Percentiles rank a stretch among this genome's conserved stretches.
Evolutionary conservation across 2,888 invertebrate species (phyloP).

Genomic region (Tachina lurida): DNA sequence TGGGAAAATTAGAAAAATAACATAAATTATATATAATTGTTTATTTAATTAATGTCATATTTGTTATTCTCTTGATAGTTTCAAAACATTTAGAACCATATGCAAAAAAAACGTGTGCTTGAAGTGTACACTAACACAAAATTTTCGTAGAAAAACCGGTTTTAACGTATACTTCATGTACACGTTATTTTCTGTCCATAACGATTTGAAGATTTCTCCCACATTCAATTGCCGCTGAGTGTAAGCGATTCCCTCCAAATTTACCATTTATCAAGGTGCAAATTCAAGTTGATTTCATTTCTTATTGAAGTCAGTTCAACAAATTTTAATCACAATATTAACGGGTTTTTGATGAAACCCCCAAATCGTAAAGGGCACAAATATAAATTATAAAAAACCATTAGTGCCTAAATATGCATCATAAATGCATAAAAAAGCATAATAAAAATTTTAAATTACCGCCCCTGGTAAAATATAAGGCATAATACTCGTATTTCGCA

Average conservation of each 20-base stretch:
- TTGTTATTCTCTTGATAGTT: no score
- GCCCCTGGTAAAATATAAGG: background rate
- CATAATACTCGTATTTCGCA: slow-evolving; percentile 14
- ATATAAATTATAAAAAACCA: slow-evolving; percentile 9
- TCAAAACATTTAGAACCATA: no score
- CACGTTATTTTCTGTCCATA: background rate
- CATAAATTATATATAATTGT: no score
- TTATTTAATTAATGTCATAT: no score
- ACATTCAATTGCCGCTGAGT: slow-evolving; percentile 5
- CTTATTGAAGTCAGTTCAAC: slow-evolving; percentile 52
- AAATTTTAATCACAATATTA: slow-evolving; percentile 51
- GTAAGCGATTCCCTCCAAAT: background rate
- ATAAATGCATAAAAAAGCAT: background rate
- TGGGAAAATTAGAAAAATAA: no score
- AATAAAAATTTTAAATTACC: background rate
- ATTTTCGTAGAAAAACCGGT: background rate
- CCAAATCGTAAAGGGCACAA: slow-evolving; percentile 18
- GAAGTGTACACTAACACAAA: background rate
- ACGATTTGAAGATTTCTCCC: background rate
- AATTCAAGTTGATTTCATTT: slow-evolving; percentile 55
- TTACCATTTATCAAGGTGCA: slow-evolving; percentile 54
- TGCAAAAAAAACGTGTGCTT: no score
- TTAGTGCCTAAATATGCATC: background rate
- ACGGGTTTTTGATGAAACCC: slow-evolving; percentile 47
- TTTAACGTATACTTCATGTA: background rate